A percentile compares a stretch with the other conserved stretches of the same genome.
Conservation (phyloP, 2,113 vertebrate species). For the Takifugu flavidus region DNA sequence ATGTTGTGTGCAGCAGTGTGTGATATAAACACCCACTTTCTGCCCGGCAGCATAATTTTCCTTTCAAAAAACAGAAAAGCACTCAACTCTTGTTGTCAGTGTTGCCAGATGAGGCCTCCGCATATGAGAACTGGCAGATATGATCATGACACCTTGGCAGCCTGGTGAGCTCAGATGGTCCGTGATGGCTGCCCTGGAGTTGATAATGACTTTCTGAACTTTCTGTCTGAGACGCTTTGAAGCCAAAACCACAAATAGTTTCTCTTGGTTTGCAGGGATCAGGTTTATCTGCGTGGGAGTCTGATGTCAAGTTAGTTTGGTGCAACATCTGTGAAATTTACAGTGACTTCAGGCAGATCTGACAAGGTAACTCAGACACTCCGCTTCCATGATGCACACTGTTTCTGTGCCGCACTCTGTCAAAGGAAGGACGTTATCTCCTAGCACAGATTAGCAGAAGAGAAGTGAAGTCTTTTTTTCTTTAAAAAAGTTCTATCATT, state of each 20-base stretch:
- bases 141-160: constrained; percentile 1
- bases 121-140: constrained; percentile 5
- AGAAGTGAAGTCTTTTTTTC: no score
- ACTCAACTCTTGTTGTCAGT: constrained; percentile 18
- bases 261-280: constrained; percentile 1
- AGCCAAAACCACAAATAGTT: neutral
- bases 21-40: constrained; percentile 45
- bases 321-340: neutral
- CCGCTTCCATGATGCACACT: no score
- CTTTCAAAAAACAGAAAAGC: constrained; percentile 29
- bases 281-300: neutral
- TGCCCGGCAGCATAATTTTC: constrained; percentile 39
- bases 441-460: no score
- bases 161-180: constrained; percentile 25
- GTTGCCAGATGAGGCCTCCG: constrained; percentile 19
- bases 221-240: constrained; percentile 15
- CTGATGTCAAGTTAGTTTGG: constrained; percentile 5
- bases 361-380: no score
- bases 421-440: no score
- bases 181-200: constrained; percentile 3
- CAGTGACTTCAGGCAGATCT: no score
- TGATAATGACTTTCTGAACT: constrained; percentile 13
- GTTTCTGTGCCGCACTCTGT: no score
- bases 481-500: no score
- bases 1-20: constrained; percentile 37